Percentiles rank a stretch among this genome's conserved stretches.
Conservation (phyloP, 2,113 vertebrate genomes). For the Carassius carassius region DNA sequence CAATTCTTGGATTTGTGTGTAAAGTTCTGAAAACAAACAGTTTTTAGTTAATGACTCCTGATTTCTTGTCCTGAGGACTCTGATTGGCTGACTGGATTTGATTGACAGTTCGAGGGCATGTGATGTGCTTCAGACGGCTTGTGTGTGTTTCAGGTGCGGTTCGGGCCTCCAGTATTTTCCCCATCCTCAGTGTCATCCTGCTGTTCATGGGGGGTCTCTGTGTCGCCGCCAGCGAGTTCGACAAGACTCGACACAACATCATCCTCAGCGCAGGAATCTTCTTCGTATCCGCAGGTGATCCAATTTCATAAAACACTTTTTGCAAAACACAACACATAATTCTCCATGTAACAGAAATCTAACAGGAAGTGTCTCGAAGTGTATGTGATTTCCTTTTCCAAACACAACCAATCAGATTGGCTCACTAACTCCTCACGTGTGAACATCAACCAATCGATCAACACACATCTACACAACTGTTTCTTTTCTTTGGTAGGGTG, state of each 20-base stretch:
- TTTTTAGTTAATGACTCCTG: not conserved
- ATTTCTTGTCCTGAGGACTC: not conserved
- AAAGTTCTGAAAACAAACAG: too few species aligned
- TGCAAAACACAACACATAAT: too few species aligned
- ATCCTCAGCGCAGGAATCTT: slow-evolving; percentile 89
- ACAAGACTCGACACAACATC: slow-evolving; percentile 92
- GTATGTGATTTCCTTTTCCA: too few species aligned
- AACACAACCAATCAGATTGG: too few species aligned
- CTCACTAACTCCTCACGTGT: too few species aligned
- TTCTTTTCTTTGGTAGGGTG: too few species aligned
- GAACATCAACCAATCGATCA: too few species aligned
- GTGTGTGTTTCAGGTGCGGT: slow-evolving; percentile 56
- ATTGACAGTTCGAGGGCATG: not conserved
- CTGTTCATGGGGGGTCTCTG: slow-evolving; percentile 91
- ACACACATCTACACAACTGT: too few species aligned
- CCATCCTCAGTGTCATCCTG: slow-evolving; percentile 84
- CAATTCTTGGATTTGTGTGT: too few species aligned
- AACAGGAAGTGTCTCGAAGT: too few species aligned
- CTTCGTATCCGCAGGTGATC: slow-evolving; percentile 85
- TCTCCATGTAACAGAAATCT: too few species aligned
- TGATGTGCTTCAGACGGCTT: not conserved
- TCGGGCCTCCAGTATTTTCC: slow-evolving; percentile 64
- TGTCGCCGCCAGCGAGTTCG: slow-evolving; percentile 90
- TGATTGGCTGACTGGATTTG: not conserved
- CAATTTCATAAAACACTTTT: too few species aligned